Conservation (phyloP, 2,797 vertebrate species). For the Fundulus diaphanus region DNA sequence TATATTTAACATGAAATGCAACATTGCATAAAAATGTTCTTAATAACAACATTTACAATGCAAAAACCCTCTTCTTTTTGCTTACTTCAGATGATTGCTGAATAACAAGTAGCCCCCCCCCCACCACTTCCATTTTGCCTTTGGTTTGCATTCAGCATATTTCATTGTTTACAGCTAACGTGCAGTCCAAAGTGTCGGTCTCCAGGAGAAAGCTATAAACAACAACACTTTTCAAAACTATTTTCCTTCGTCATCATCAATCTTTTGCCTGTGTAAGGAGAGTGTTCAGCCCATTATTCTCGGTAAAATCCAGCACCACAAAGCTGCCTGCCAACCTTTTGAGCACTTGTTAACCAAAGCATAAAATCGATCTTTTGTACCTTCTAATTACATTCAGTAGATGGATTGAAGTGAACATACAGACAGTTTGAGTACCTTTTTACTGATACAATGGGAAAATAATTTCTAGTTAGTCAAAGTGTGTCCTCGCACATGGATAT, state of each 20-base stretch:
- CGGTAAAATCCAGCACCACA: constrained; percentile 8
- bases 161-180: constrained; percentile 7
- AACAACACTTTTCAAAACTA: neutral
- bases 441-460: neutral
- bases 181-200: neutral
- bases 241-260: constrained; percentile 7
- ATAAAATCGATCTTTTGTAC: neutral
- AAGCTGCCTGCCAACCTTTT: neutral
- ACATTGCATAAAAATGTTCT: neutral
- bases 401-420: neutral
- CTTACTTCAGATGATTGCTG: neutral
- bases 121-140: neutral
- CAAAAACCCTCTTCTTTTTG: neutral
- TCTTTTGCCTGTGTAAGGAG: constrained; percentile 7
- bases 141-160: constrained; percentile 5
- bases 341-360: neutral
- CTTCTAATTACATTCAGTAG: neutral
- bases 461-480: neutral
- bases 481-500: neutral
- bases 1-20: neutral
- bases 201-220: neutral
- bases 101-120: neutral
- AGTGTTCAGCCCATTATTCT: constrained; percentile 18
- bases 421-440: neutral
- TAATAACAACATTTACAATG: constrained; percentile 5